Conservation (phyloP, 2,888 invertebrate species). For the Nephrotoma appendiculata region DNA sequence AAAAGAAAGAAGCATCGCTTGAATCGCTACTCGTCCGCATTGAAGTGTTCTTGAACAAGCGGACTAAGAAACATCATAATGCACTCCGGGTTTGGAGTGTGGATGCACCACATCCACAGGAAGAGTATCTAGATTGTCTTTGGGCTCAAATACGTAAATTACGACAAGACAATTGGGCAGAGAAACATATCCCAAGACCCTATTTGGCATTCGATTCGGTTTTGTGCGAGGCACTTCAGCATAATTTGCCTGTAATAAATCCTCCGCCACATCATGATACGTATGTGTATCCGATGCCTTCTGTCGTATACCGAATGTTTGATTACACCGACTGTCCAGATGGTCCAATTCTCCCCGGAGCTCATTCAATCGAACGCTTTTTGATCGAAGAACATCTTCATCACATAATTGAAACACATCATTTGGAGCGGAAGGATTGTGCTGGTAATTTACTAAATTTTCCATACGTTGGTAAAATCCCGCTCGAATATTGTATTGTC, state of each 20-base stretch:
- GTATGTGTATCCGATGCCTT: conserved; percentile 85
- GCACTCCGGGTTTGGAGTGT: conserved; percentile 88
- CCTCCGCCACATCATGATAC: conserved; percentile 89
- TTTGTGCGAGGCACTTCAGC: conserved; percentile 89
- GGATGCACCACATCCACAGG: conserved; percentile 91
- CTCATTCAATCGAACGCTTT: conserved; percentile 94
- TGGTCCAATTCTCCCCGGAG: conserved; percentile 80
- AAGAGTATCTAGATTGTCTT: conserved; percentile 90
- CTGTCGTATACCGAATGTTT: conserved; percentile 91
- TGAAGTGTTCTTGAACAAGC: conserved; percentile 81
- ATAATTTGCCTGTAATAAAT: conserved; percentile 78
- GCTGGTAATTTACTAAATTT: conserved; percentile 84
- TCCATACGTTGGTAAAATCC: conserved; percentile 85
- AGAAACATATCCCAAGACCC: conserved; percentile 89
- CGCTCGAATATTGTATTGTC: conserved; percentile 94
- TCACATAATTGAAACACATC: conserved; percentile 80
- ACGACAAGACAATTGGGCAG: conserved; percentile 89
- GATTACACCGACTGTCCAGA: conserved; percentile 98
- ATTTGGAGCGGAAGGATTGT: conserved; percentile 86
- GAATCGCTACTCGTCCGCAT: conserved; percentile 81
- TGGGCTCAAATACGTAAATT: conserved; percentile 91
- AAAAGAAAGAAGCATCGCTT: conserved; percentile 88
- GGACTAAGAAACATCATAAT: conserved; percentile 85
- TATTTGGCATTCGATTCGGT: conserved; percentile 93
- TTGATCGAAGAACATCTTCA: conserved; percentile 94